Conservation (phyloP, 2,113 vertebrate species). For the human region GRCh38 chr1:239520501-239521000, state of each 20-base stretch:
- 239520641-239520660: too few species aligned
- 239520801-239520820: constrained; percentile 34
- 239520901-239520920: constrained; percentile 24
- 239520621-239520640: too few species aligned
- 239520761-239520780: not conserved
- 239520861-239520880: not conserved
- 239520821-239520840: constrained; percentile 42
- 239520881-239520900: constrained; percentile 10
- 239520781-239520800: constrained; percentile 43
- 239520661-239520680: too few species aligned
- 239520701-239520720: not conserved
- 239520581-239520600: too few species aligned
- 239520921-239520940: constrained; percentile 1
- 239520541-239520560: too few species aligned
- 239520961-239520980: not conserved
- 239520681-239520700: not conserved
- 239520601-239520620: too few species aligned
- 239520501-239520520: too few species aligned
- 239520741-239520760: not conserved
- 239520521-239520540: too few species aligned
- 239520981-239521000: constrained; percentile 43
- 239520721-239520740: not conserved
- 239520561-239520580: too few species aligned
- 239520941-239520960: constrained; percentile 51
- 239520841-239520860: constrained; percentile 49